Evolutionary conservation across 1,140 invertebrate genomes (phyloP).

Genomic region (Sycophila sp.): DNA sequence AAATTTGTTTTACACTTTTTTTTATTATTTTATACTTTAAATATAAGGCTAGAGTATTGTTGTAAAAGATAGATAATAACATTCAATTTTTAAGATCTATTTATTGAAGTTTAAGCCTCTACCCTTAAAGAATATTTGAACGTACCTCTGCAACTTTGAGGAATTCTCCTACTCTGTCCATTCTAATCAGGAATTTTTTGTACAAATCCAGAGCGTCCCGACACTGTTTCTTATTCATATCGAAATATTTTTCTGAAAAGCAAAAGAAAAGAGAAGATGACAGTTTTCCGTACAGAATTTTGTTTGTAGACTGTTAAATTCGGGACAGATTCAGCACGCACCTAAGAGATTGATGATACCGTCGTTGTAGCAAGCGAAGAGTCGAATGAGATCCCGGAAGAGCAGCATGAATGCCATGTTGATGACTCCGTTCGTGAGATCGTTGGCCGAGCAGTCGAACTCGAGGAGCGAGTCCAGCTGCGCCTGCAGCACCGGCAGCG

Average conservation of each 20-base stretch:
- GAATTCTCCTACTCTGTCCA: constrained; percentile 99
- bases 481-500: constrained; percentile 92
- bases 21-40: too few relatives aligned
- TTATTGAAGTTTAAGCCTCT: background rate
- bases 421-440: constrained; percentile 98
- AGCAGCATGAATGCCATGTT: constrained; percentile 98
- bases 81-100: too few relatives aligned
- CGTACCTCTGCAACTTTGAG: constrained; percentile 93
- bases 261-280: background rate
- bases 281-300: background rate
- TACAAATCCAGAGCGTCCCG: constrained; percentile 98
- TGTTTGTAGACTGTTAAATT: too few relatives aligned
- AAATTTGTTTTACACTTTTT: too few relatives aligned
- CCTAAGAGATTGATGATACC: constrained; percentile 98
- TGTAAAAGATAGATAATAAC: too few relatives aligned
- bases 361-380: constrained; percentile 99
- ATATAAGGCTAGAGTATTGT: too few relatives aligned
- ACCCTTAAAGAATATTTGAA: background rate
- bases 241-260: constrained; percentile 93
- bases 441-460: constrained; percentile 97
- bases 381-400: constrained; percentile 97
- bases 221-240: constrained; percentile 99
- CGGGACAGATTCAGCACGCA: too few relatives aligned
- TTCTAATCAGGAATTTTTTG: constrained; percentile 98
- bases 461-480: constrained; percentile 96